Conservation (phyloP, 1,140 invertebrate genomes). For the Phocides pigmalion region DNA sequence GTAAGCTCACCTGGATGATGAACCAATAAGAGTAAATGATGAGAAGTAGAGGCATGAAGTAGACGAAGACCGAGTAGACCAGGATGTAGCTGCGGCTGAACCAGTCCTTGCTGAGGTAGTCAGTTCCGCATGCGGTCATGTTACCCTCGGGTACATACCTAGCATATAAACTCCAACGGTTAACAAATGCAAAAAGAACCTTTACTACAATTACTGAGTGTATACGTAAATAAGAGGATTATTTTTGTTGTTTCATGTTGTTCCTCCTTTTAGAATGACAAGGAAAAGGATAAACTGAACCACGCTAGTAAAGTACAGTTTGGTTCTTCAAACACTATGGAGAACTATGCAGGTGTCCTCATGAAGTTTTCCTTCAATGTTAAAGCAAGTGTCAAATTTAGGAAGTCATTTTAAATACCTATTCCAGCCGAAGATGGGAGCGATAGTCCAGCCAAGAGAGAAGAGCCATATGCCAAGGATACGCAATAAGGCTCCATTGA, state of each 20-base stretch:
- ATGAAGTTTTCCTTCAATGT: no score
- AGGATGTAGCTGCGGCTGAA: slow-evolving; percentile 87
- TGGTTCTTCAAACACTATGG: no score
- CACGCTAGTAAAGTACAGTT: not conserved
- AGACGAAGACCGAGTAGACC: slow-evolving; percentile 86
- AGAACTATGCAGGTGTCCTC: no score
- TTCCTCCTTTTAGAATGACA: no score
- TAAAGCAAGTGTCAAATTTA: no score
- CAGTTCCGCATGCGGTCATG: slow-evolving; percentile 91
- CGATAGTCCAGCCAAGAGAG: slow-evolving; percentile 87
- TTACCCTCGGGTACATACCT: slow-evolving; percentile 92
- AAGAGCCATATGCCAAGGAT: slow-evolving; percentile 89
- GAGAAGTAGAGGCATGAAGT: slow-evolving; percentile 86
- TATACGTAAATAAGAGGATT: no score
- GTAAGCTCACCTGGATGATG: slow-evolving; percentile 85
- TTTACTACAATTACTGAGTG: no score
- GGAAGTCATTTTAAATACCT: slow-evolving; percentile 71
- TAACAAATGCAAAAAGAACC: slow-evolving; percentile 8
- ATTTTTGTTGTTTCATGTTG: no score
- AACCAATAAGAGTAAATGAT: slow-evolving; percentile 90
- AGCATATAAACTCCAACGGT: no score
- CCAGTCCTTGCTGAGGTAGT: slow-evolving; percentile 89
- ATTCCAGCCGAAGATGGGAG: slow-evolving; percentile 88
- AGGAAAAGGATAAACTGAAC: no score
- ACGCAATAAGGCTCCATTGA: slow-evolving; percentile 87